Evolutionary conservation across 2,888 invertebrate genomes (phyloP), one percentile per base, ranked within the genome.

Genomic region (Gerris lacustris): DNA sequence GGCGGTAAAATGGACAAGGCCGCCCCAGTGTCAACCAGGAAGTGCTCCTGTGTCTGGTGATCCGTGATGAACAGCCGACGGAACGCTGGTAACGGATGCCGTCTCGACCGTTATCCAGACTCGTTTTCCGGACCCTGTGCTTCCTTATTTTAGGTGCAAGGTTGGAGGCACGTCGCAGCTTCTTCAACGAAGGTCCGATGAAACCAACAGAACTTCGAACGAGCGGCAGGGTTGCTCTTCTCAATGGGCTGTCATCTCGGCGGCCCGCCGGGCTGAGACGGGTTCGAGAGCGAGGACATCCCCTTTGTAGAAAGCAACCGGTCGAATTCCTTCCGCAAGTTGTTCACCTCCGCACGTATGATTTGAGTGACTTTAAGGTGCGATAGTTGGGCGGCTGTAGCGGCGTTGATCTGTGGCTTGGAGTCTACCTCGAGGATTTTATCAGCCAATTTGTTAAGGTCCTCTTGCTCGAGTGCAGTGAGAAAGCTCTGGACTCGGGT

Each of bases 251-350:
- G 55, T n/a, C n/a, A n/a, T n/a, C n/a, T n/a, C 68, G 44, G 17
- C 43, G 72, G n/a, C 73, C 72, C 44, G 70, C 72, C n/a, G n/a
- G n/a, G 44, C 74, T 75, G 55, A 73, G 66, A 45, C 66, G 64
- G n/a, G 69, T 15, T 0, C 7, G 17, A 5, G 71, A n/a, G 11
- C n/a, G 11, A n/a, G n/a, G n/a, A 1, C 62, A 4, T n/a, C n/a
- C 15, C 62, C n/a, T 15, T 5, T n/a, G 62, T 5, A n/a, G 62
- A 15, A 15, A 62, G 62, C n/a, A n/a, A 62, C 15, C n/a, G 15
- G 62, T n/a, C n/a, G 62, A n/a, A 62, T 62, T 62, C n/a, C 62
- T n/a, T 62, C 62, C 15, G 15, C 15, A n/a, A 62, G 62, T 62
- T 62, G 62, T 62, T 11, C 62, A n/a, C 15, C 62, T 62, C n/a